Evolutionary conservation across 2,888 invertebrate genomes (phyloP).

Genomic region (Aromia moschata): DNA sequence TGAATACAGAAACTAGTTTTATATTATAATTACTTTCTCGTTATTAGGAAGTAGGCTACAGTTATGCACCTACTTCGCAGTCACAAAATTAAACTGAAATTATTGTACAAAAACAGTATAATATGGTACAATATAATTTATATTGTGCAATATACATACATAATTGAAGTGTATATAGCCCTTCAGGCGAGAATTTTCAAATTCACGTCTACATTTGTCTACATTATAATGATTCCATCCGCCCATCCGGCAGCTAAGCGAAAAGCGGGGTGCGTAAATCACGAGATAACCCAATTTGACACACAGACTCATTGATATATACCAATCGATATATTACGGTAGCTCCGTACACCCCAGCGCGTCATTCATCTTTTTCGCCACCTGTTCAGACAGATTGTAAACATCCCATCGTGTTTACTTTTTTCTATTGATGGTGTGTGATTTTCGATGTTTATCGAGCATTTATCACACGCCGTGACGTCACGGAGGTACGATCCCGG

Average conservation of each 20-base stretch:
- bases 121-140: no score
- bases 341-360: constrained; percentile 40
- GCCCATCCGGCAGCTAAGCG: neutral
- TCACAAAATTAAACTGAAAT: no score
- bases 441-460: constrained; percentile 51
- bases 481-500: constrained; percentile 33
- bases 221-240: constrained; percentile 10
- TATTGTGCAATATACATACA: no score
- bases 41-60: no score
- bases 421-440: constrained; percentile 45
- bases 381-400: constrained; percentile 53
- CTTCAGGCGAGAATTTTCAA: neutral
- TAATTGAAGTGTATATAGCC: no score
- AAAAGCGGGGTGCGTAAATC: constrained; percentile 35
- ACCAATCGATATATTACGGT: constrained; percentile 47
- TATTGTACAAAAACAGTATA: no score
- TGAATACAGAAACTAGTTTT: no score
- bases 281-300: constrained; percentile 39
- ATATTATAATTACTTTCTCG: no score
- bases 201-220: constrained; percentile 1
- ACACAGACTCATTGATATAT: constrained; percentile 48
- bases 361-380: constrained; percentile 56
- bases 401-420: constrained; percentile 49
- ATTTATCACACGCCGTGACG: constrained; percentile 48
- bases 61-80: no score